Percentiles rank a stretch among this genome's conserved stretches.
These are phyloP conservation scores for Gymnocephalus cernua DNA, from an alignment of 2,113 vertebrate genomes.

Conservation along the genomic window DNA sequence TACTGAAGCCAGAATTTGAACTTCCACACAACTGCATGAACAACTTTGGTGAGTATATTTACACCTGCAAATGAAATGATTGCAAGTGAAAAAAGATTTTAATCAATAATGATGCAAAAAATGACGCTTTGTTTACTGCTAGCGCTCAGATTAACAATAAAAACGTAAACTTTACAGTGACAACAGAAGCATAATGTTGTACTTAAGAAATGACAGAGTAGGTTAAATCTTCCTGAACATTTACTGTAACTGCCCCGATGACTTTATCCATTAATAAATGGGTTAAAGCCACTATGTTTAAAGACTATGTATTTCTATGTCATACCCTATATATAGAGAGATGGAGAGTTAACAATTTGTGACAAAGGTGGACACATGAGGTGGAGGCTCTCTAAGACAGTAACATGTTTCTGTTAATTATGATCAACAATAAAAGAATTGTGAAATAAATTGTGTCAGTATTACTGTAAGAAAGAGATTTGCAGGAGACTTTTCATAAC, in stretches of 20 bases:
- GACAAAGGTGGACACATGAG: background rate
- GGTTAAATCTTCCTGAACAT: background rate
- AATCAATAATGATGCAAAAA: background rate
- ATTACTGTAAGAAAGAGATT: background rate
- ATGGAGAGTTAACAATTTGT: too few species aligned
- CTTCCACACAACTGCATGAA: background rate
- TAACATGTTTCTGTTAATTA: background rate
- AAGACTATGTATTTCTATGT: background rate
- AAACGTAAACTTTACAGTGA: background rate
- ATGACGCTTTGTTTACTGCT: background rate
- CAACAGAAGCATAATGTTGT: background rate
- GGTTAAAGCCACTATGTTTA: background rate
- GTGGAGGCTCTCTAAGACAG: background rate
- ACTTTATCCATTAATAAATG: background rate
- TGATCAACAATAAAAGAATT: background rate
- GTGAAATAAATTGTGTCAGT: background rate
- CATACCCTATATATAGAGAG: background rate
- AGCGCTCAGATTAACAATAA: background rate
- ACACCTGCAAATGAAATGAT: background rate
- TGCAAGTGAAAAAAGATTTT: background rate
- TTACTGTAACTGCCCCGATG: background rate
- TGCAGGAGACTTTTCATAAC: background rate
- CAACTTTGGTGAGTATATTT: conserved; percentile 6
- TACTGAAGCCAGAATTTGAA: background rate
- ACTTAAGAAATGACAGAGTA: background rate